phyloP scores from a whole-genome alignment of 1,140 invertebrate species.

The Drosophila bocki region DNA sequence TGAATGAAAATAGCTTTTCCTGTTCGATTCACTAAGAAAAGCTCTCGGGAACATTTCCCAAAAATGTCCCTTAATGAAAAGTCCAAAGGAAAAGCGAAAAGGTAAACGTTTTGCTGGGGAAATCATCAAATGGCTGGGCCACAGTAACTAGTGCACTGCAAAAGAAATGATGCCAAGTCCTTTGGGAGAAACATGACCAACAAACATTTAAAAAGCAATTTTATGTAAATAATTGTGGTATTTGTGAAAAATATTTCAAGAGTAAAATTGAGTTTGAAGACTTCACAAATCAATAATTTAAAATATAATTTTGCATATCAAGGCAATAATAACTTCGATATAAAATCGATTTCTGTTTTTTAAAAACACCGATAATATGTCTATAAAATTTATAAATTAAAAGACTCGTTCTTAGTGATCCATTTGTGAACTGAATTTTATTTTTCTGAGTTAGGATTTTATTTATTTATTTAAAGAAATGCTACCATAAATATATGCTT shows the following conservation, averaged over 20 bases:
- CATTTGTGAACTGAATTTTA: no score
- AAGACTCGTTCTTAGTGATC: no score
- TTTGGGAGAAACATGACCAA: background rate
- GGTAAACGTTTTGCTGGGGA: background rate
- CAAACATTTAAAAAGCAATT: background rate
- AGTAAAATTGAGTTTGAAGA: background rate
- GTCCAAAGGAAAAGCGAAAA: background rate
- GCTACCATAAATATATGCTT: no score
- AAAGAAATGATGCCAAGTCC: constrained; percentile 14
- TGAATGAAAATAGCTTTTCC: constrained; percentile 69
- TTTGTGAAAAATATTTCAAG: background rate
- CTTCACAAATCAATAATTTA: background rate
- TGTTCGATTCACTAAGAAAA: constrained; percentile 9
- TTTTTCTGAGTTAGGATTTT: no score
- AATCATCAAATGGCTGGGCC: constrained; percentile 5
- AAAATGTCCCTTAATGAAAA: constrained; percentile 18
- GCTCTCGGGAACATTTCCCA: constrained; percentile 22
- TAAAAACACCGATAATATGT: no score
- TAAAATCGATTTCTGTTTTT: background rate
- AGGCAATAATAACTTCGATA: no score
- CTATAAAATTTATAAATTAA: no score
- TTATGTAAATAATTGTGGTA: background rate
- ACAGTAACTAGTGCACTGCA: constrained; percentile 7
- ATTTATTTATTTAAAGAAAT: no score
- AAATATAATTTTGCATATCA: background rate